phyloP scores from a whole-genome alignment of 2,888 invertebrate species.

The Bellardia bayeri region DNA sequence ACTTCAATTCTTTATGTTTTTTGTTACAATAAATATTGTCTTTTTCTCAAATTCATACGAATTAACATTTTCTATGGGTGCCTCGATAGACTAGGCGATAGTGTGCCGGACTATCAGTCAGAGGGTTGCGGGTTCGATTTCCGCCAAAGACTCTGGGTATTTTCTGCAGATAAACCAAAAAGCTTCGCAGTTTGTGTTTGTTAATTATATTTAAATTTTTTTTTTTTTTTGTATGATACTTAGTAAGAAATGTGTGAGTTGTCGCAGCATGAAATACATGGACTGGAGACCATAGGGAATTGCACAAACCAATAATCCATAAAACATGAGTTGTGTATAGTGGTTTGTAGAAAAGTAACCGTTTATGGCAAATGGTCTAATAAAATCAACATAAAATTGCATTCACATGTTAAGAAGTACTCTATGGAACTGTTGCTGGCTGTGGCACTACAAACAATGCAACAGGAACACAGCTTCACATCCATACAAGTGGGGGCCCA shows the following conservation, averaged over 20 bases:
- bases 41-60: slow-evolving; percentile 16
- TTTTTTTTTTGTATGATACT: not conserved
- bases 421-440: not conserved
- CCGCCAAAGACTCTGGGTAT: too few relatives aligned
- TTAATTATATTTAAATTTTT: too few relatives aligned
- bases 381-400: slow-evolving; percentile 62
- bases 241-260: slow-evolving; percentile 2
- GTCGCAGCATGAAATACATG: slow-evolving; percentile 6
- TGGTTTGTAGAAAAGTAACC: slow-evolving; percentile 33
- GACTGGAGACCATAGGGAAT: slow-evolving; percentile 43
- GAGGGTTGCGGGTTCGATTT: too few relatives aligned
- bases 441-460: too few relatives aligned
- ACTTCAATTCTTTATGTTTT: not conserved
- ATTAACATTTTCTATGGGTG: not conserved
- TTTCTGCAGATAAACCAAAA: too few relatives aligned
- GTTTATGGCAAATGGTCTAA: slow-evolving; percentile 42
- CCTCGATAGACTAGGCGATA: too few relatives aligned
- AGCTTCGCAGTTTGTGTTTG: too few relatives aligned
- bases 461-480: not conserved
- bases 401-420: slow-evolving; percentile 38
- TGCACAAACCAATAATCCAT: slow-evolving; percentile 64
- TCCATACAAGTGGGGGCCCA: slow-evolving; percentile 14
- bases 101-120: too few relatives aligned
- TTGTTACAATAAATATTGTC: not conserved
- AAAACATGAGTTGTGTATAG: slow-evolving; percentile 54